Conservation (phyloP, 1,140 invertebrate genomes). For the Amphibalanus amphitrite region DNA sequence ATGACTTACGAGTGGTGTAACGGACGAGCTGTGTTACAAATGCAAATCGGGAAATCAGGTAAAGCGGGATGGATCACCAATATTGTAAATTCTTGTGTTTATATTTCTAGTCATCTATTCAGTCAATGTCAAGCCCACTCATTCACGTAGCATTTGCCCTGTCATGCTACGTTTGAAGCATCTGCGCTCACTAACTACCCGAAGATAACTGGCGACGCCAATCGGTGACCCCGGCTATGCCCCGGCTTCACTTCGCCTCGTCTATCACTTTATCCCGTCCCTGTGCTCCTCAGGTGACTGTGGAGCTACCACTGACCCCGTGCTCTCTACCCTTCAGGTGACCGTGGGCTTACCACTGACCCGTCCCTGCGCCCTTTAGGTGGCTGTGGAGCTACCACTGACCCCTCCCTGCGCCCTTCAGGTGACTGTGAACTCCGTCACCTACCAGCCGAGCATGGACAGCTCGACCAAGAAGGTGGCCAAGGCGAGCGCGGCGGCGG, state of each 20-base stretch:
- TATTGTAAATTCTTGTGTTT: no score
- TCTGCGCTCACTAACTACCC: neutral
- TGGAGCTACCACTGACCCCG: neutral
- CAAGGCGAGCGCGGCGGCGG: conserved; percentile 73
- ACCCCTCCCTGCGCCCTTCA: conserved; percentile 24
- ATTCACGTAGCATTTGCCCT: conserved; percentile 6
- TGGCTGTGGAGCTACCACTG: no score
- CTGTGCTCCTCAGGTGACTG: neutral
- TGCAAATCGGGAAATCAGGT: no score
- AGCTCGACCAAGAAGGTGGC: conserved; percentile 88
- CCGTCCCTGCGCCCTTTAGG: no score
- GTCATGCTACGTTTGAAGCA: conserved; percentile 15
- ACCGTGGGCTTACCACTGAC: no score
- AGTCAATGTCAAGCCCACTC: no score
- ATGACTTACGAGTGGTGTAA: no score
- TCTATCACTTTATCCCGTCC: neutral
- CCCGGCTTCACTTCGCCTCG: no score
- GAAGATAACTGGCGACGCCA: neutral
- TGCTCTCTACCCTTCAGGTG: no score
- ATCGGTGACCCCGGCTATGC: neutral
- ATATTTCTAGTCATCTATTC: no score
- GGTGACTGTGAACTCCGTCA: conserved; percentile 67
- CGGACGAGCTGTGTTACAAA: no score
- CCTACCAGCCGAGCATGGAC: conserved; percentile 68
- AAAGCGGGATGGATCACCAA: no score